These are phyloP conservation scores for Lypha dubia DNA, from an alignment of 2,888 invertebrate species.

Conservation along the genomic window DNA sequence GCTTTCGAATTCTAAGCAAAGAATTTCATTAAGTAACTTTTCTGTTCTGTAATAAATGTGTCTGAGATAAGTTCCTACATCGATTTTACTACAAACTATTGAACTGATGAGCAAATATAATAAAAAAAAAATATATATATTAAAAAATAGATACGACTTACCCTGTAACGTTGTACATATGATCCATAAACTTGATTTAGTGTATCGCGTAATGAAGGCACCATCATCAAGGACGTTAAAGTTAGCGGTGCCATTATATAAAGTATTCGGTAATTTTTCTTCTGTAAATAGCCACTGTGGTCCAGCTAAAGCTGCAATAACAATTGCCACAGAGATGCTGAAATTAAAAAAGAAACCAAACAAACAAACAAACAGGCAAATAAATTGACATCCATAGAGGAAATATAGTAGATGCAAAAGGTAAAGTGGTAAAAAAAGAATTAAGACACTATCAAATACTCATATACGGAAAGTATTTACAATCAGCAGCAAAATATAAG, in stretches of 20 bases:
- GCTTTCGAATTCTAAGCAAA: no score
- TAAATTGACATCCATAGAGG: neutral
- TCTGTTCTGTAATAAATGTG: no score
- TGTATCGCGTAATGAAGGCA: constrained; percentile 82
- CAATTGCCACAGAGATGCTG: constrained; percentile 83
- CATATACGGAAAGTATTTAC: constrained; percentile 28
- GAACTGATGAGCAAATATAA: no score
- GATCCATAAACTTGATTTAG: constrained; percentile 83
- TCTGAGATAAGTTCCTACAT: no score
- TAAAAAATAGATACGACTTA: constrained; percentile 73
- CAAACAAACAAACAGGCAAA: constrained; percentile 12
- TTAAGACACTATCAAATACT: constrained; percentile 47
- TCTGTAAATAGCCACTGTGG: constrained; percentile 93
- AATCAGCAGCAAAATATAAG: constrained; percentile 43
- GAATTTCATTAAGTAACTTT: no score
- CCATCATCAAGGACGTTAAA: constrained; percentile 82
- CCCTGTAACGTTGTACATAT: constrained; percentile 82
- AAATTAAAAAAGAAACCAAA: constrained; percentile 65
- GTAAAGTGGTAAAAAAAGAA: constrained; percentile 12
- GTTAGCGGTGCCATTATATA: constrained; percentile 88
- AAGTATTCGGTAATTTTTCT: constrained; percentile 91
- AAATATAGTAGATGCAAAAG: neutral
- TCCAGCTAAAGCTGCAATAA: constrained; percentile 83
- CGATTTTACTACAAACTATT: no score
- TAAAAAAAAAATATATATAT: no score